Evolutionary conservation across 2,113 vertebrate genomes (phyloP).

Genomic region (Hydrolagus affinis): DNA sequence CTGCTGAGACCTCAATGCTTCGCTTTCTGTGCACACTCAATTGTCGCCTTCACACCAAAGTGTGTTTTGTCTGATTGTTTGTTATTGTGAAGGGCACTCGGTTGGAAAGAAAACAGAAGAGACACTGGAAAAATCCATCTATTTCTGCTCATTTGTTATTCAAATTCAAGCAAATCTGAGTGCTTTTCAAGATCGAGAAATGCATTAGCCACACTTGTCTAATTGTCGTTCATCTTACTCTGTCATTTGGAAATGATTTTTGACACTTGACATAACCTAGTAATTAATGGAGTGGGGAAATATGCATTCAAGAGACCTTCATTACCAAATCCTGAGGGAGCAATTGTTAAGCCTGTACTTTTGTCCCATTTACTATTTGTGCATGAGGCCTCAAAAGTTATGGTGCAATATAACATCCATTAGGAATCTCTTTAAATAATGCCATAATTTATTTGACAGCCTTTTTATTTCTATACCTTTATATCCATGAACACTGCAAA

Average conservation of each 20-base stretch:
- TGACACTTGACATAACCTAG: constrained; percentile 30
- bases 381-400: constrained; percentile 32
- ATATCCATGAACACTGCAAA: too few relatives aligned
- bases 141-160: not conserved
- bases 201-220: not conserved
- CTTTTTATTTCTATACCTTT: too few relatives aligned
- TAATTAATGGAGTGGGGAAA: constrained; percentile 40
- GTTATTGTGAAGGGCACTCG: not conserved
- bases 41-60: not conserved
- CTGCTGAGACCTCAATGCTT: not conserved
- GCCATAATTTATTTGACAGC: too few relatives aligned
- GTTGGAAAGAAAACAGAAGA: not conserved
- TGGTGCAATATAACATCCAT: constrained; percentile 22
- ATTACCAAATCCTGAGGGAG: constrained; percentile 38
- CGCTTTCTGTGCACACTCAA: not conserved
- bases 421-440: not conserved
- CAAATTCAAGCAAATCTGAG: not conserved
- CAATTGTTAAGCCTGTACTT: constrained; percentile 39
- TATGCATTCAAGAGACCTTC: constrained; percentile 36
- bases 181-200: constrained; percentile 1
- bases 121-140: not conserved
- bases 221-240: constrained; percentile 32
- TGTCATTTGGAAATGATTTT: constrained; percentile 36
- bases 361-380: constrained; percentile 37
- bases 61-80: not conserved